Conservation (phyloP, 1,140 invertebrate species). For the Procambarus clarkii region DNA sequence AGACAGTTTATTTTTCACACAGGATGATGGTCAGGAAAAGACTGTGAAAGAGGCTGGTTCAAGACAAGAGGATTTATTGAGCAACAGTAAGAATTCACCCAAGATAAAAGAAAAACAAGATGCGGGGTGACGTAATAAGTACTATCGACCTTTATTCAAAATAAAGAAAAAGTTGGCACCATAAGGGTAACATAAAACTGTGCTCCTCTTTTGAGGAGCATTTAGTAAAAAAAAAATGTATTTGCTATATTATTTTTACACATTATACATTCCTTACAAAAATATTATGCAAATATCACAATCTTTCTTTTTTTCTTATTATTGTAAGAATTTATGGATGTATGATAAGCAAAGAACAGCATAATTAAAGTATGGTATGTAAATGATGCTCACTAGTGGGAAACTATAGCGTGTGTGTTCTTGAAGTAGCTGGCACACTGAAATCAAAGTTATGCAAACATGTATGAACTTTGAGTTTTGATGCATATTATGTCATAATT, state of each 20-base stretch:
- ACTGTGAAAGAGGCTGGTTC: not conserved
- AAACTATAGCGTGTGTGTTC: too few relatives aligned
- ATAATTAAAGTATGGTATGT: too few relatives aligned
- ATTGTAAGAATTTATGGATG: too few relatives aligned
- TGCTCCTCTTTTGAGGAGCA: not conserved
- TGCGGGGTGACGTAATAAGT: slow-evolving; percentile 22
- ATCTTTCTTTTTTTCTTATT: not conserved
- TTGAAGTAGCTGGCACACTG: not conserved
- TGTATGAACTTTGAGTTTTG: not conserved
- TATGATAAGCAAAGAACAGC: too few relatives aligned
- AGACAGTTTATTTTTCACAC: not conserved
- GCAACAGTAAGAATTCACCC: not conserved
- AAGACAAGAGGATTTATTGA: not conserved
- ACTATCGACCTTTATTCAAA: not conserved
- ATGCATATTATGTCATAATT: not conserved
- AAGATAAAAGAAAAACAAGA: slow-evolving; percentile 24
- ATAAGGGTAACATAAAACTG: not conserved
- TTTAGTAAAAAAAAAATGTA: not conserved
- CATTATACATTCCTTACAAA: not conserved
- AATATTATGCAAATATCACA: not conserved
- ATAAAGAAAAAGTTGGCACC: slow-evolving; percentile 21
- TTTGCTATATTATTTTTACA: not conserved
- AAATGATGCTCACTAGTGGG: too few relatives aligned
- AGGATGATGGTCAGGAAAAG: not conserved
- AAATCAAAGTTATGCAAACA: not conserved